phyloP scores from a whole-genome alignment of 1,140 invertebrate species.

The Branchinecta lynchi region DNA sequence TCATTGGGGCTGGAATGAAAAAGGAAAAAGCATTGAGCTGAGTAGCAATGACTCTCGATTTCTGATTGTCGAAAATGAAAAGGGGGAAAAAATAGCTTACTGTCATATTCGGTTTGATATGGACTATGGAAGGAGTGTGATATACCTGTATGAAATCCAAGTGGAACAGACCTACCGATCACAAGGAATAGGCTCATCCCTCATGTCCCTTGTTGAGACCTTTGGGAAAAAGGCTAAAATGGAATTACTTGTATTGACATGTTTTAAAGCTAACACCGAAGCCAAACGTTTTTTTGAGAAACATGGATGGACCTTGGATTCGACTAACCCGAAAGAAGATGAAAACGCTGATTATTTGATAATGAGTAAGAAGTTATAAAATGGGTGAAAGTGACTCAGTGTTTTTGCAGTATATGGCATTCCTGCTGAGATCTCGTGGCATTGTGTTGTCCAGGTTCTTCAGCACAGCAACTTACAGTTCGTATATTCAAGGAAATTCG shows the following conservation, averaged over 20 bases:
- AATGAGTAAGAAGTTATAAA: not conserved
- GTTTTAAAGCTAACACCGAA: not conserved
- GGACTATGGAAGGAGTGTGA: conserved; percentile 10
- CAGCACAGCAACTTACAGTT: too few species aligned
- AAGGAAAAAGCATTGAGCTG: not conserved
- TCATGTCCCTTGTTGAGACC: not conserved
- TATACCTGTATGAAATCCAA: not conserved
- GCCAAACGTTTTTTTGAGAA: not conserved
- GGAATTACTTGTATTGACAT: not conserved
- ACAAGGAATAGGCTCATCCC: not conserved
- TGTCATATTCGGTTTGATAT: not conserved
- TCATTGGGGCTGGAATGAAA: conserved; percentile 8
- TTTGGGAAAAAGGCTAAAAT: conserved; percentile 3
- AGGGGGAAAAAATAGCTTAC: not conserved
- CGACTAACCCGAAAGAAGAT: not conserved
- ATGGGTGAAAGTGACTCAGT: too few species aligned
- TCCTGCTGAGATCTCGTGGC: too few species aligned
- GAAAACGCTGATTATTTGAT: not conserved
- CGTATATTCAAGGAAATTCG: not conserved
- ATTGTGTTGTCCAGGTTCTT: too few species aligned
- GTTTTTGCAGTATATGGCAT: too few species aligned
- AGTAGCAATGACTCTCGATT: not conserved
- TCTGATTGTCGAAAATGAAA: not conserved
- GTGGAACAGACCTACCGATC: not conserved
- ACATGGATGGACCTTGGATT: not conserved